Percentiles rank a stretch among this genome's conserved stretches.
These are phyloP conservation scores for Hirtodrosophila histrioides DNA, from an alignment of 2,888 invertebrate species.

Conservation along the genomic window DNA sequence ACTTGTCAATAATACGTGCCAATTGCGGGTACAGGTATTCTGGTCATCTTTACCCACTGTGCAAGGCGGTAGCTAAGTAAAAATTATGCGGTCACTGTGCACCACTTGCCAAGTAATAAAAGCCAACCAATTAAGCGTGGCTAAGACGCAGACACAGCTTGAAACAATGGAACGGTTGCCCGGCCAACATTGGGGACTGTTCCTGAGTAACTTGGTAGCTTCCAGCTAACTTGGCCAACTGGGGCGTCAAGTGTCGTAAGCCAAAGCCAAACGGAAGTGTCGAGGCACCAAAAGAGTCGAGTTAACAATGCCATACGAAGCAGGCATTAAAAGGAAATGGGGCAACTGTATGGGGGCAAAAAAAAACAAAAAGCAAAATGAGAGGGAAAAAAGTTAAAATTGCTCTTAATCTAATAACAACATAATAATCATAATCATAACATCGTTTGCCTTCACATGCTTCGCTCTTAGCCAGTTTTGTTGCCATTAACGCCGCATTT, in stretches of 20 bases:
- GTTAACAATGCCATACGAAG: constrained; percentile 51
- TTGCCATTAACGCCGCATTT: constrained; percentile 75
- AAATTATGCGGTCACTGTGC: constrained; percentile 63
- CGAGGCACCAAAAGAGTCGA: constrained; percentile 54
- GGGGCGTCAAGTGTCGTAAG: constrained; percentile 76
- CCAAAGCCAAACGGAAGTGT: constrained; percentile 73
- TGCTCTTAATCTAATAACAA: constrained; percentile 83
- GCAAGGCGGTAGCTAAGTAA: constrained; percentile 28
- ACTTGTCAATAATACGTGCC: background rate
- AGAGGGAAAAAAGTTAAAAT: constrained; percentile 67
- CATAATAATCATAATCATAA: constrained; percentile 82
- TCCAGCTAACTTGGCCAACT: constrained; percentile 53
- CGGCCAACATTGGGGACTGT: constrained; percentile 5
- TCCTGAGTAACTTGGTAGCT: constrained; percentile 12
- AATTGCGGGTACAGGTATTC: background rate
- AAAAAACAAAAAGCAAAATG: constrained; percentile 26
- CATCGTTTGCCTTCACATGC: constrained; percentile 73
- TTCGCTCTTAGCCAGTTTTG: constrained; percentile 16
- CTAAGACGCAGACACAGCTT: constrained; percentile 58
- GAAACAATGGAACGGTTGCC: constrained; percentile 52
- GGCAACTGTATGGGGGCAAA: constrained; percentile 8
- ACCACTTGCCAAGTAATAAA: constrained; percentile 77
- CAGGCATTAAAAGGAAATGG: constrained; percentile 31
- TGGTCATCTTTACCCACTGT: constrained; percentile 16
- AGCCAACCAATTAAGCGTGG: constrained; percentile 80